These are phyloP conservation scores for Neotragus moschatus DNA, from an alignment of 2,113 vertebrate genomes.

Conservation along the genomic window DNA sequence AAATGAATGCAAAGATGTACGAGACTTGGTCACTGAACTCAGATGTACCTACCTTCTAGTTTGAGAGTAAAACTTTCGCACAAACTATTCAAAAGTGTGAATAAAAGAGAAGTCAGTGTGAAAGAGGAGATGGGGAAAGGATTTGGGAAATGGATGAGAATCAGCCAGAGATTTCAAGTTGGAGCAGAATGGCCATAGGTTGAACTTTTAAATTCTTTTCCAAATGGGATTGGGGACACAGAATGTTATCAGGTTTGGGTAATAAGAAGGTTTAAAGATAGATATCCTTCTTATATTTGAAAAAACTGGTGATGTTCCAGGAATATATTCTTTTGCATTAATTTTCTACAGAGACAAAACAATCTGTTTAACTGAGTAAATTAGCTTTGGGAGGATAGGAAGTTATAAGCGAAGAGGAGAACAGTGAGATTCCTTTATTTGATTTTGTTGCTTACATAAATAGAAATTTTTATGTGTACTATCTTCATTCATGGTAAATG, in stretches of 20 bases:
- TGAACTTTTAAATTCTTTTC: neutral
- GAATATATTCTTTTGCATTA: neutral
- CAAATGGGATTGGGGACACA: neutral
- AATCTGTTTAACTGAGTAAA: neutral
- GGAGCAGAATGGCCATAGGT: neutral
- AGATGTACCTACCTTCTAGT: neutral
- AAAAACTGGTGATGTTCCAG: neutral
- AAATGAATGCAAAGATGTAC: neutral
- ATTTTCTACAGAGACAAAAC: neutral
- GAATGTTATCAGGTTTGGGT: neutral
- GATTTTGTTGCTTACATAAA: conserved; percentile 31
- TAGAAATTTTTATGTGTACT: neutral
- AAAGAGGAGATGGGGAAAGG: neutral
- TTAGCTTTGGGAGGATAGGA: neutral
- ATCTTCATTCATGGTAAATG: neutral
- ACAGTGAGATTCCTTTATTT: neutral
- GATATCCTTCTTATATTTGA: neutral
- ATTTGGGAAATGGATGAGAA: neutral
- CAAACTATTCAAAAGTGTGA: neutral
- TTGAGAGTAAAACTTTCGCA: neutral
- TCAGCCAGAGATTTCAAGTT: neutral
- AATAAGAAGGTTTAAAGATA: neutral
- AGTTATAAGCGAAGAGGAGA: neutral
- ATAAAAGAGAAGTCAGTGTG: neutral
- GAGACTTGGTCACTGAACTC: neutral